Evolutionary conservation across 2,888 invertebrate genomes (phyloP).

Genomic region (Andrena praecox): DNA sequence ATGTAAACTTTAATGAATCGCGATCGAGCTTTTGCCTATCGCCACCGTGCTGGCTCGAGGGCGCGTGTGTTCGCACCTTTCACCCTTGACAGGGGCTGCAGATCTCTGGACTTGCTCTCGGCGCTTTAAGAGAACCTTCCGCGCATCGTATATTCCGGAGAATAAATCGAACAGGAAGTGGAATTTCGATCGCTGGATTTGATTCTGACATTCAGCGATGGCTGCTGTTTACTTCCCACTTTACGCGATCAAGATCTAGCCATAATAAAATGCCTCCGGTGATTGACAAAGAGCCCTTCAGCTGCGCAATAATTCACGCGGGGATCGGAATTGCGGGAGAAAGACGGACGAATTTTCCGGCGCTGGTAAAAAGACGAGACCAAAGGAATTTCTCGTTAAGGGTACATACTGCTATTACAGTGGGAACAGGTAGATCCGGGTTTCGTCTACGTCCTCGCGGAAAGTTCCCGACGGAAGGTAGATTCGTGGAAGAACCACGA

Average conservation of each 20-base stretch:
- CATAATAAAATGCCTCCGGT: constrained; percentile 19
- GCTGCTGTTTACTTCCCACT: not conserved
- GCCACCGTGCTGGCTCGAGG: constrained; percentile 19
- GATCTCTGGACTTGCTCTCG: not conserved
- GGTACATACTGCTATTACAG: constrained; percentile 29
- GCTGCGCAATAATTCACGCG: constrained; percentile 14
- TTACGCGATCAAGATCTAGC: not conserved
- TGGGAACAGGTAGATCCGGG: constrained; percentile 37
- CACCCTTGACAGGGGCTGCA: not conserved
- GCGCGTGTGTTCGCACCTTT: constrained; percentile 10
- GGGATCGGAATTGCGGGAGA: not conserved
- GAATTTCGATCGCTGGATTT: too few relatives aligned
- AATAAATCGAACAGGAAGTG: not conserved
- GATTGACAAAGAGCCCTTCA: constrained; percentile 28
- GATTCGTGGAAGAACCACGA: constrained; percentile 43
- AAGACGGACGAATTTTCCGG: constrained; percentile 39
- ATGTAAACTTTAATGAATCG: constrained; percentile 68
- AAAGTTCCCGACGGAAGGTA: constrained; percentile 41
- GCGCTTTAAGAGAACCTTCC: not conserved
- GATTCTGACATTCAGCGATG: too few relatives aligned
- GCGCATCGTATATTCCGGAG: not conserved
- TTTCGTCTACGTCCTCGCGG: constrained; percentile 29
- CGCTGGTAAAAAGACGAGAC: constrained; percentile 34
- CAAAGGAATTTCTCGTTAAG: constrained; percentile 59
- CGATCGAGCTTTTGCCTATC: constrained; percentile 50